Evolutionary conservation across 1,140 invertebrate species (phyloP).

Genomic region (Drosophila rhopaloa): DNA sequence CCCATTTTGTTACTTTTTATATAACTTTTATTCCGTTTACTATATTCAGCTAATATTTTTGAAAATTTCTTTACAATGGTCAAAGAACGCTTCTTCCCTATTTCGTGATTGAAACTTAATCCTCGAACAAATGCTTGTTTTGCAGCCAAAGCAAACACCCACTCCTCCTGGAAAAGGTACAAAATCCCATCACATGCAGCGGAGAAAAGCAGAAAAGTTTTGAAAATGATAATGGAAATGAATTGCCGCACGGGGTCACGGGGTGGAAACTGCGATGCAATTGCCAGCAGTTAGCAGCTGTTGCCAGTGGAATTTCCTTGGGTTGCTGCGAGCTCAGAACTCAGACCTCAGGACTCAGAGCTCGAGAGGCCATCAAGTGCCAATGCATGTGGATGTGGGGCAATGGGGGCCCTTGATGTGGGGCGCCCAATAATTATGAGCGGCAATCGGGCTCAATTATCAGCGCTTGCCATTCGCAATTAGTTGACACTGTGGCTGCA

Average conservation of each 20-base stretch:
- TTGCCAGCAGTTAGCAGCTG: conserved; percentile 71
- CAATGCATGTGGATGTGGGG: conserved; percentile 32
- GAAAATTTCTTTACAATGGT: too few relatives aligned
- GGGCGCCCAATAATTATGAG: conserved; percentile 54
- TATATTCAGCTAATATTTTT: too few relatives aligned
- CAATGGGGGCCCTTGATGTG: conserved; percentile 30
- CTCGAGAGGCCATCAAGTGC: conserved; percentile 47
- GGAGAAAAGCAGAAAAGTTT: conserved; percentile 66
- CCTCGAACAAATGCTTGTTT: background rate
- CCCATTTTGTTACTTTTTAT: too few relatives aligned
- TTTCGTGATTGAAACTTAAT: background rate
- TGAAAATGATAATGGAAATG: conserved; percentile 82
- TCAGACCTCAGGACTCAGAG: conserved; percentile 1
- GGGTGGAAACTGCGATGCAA: conserved; percentile 26
- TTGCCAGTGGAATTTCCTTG: conserved; percentile 40
- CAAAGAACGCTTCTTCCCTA: too few relatives aligned
- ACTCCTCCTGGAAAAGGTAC: background rate
- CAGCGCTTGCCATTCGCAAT: conserved; percentile 56
- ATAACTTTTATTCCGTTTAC: too few relatives aligned
- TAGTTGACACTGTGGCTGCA: conserved; percentile 49
- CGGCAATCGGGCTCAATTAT: conserved; percentile 60
- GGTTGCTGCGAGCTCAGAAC: background rate
- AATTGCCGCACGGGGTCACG: conserved; percentile 53
- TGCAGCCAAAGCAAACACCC: conserved; percentile 5
- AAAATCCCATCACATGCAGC: conserved; percentile 40